phyloP scores from a whole-genome alignment of 2,888 invertebrate genomes.

The Daptonema setosum region DNA sequence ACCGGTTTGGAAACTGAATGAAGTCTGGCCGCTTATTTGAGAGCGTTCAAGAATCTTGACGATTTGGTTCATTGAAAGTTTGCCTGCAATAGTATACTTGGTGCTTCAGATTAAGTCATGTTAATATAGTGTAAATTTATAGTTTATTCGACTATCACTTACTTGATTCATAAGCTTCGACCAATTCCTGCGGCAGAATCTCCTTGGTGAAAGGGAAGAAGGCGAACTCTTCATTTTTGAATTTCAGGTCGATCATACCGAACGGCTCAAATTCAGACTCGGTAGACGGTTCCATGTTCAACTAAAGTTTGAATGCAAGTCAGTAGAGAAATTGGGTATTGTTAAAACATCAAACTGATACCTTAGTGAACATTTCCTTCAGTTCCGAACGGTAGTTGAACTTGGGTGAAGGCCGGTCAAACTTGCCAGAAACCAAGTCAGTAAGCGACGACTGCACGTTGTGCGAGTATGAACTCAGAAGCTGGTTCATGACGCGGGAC shows the following conservation, averaged over 20 bases:
- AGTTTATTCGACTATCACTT: no score
- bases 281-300: background rate
- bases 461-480: background rate
- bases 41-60: no score
- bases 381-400: conserved; percentile 9
- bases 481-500: conserved; percentile 1
- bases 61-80: no score
- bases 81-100: no score
- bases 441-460: background rate
- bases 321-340: no score
- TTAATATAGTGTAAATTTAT: no score
- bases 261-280: conserved; percentile 9
- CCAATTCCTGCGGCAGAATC: conserved; percentile 7
- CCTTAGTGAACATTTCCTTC: conserved; percentile 10
- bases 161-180: background rate
- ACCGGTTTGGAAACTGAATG: conserved; percentile 6
- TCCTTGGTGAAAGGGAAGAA: conserved; percentile 17
- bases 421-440: background rate
- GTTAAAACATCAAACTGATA: conserved; percentile 1
- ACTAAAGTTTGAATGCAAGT: background rate
- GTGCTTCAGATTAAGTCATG: no score
- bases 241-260: conserved; percentile 11
- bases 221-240: conserved; percentile 18
- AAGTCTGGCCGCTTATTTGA: no score
- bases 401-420: background rate